phyloP scores from a whole-genome alignment of 2,113 vertebrate genomes.

The Lathamus discolor region DNA sequence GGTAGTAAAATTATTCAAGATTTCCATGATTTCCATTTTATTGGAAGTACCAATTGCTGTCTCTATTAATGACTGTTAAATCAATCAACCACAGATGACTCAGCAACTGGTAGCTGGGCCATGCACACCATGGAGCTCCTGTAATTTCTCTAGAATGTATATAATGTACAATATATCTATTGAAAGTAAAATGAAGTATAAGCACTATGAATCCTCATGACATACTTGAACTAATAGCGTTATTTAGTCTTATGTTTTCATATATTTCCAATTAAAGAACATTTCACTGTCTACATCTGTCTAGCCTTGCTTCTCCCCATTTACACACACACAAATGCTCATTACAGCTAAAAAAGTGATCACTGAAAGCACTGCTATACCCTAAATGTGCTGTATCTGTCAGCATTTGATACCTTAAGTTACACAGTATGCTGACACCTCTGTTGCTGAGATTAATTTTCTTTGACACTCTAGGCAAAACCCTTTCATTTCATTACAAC shows the following conservation, averaged over 20 bases:
- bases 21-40: neutral
- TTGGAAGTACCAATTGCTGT: neutral
- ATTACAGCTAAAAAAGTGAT: neutral
- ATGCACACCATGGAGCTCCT: neutral
- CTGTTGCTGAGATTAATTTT: slow-evolving; percentile 12
- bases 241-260: neutral
- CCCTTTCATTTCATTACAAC: neutral
- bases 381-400: neutral
- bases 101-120: neutral
- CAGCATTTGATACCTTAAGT: neutral
- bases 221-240: neutral
- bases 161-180: neutral
- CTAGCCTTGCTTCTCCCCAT: neutral
- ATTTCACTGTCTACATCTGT: neutral
- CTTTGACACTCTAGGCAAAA: neutral
- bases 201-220: neutral
- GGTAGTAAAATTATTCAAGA: neutral
- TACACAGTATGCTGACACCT: neutral
- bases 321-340: neutral
- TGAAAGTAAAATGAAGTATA: neutral
- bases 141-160: neutral
- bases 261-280: neutral
- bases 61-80: neutral
- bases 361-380: neutral
- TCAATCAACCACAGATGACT: neutral